A percentile compares a stretch with the other conserved stretches of the same genome.
These are phyloP conservation scores for Lordiphosa collinella DNA, from an alignment of 1,140 invertebrate species.

Conservation along the genomic window DNA sequence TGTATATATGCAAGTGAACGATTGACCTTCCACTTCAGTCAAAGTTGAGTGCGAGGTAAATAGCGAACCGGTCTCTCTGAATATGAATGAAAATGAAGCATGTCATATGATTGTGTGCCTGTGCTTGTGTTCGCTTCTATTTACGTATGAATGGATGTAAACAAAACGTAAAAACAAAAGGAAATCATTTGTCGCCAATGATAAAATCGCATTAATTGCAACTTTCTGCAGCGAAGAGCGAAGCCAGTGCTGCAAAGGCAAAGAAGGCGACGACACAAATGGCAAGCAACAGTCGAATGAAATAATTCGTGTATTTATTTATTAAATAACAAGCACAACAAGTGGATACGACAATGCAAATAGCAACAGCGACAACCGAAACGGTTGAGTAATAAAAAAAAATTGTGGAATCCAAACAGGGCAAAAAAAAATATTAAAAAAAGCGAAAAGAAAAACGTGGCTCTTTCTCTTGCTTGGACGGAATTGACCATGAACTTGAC, in stretches of 20 bases:
- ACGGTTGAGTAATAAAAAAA: slow-evolving; percentile 23
- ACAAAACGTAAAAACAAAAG: slow-evolving; percentile 48
- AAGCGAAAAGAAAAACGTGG: slow-evolving; percentile 15
- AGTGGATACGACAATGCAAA: slow-evolving; percentile 36
- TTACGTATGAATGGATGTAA: slow-evolving; percentile 65
- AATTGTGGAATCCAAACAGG: background rate
- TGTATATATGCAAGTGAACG: background rate
- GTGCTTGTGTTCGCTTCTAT: slow-evolving; percentile 29
- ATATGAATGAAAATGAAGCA: slow-evolving; percentile 33
- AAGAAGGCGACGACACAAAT: slow-evolving; percentile 2
- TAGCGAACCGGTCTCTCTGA: slow-evolving; percentile 21
- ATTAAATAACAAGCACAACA: slow-evolving; percentile 39
- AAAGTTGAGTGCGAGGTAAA: slow-evolving; percentile 2
- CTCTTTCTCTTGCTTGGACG: slow-evolving; percentile 9
- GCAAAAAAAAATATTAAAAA: slow-evolving; percentile 14
- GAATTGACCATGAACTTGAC: slow-evolving; percentile 66
- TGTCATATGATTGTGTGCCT: background rate
- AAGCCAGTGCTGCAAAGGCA: no score
- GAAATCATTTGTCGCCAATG: slow-evolving; percentile 26
- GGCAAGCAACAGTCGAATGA: slow-evolving; percentile 9
- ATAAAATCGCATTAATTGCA: slow-evolving; percentile 69
- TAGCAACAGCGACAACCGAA: slow-evolving; percentile 16
- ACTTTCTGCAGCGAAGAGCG: slow-evolving; percentile 6
- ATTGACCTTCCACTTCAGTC: slow-evolving; percentile 2
- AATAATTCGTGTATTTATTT: slow-evolving; percentile 32